Evolutionary conservation across 35 echinoderm and acorn worm species (phyloP).

Genomic region (Patiria miniata): DNA sequence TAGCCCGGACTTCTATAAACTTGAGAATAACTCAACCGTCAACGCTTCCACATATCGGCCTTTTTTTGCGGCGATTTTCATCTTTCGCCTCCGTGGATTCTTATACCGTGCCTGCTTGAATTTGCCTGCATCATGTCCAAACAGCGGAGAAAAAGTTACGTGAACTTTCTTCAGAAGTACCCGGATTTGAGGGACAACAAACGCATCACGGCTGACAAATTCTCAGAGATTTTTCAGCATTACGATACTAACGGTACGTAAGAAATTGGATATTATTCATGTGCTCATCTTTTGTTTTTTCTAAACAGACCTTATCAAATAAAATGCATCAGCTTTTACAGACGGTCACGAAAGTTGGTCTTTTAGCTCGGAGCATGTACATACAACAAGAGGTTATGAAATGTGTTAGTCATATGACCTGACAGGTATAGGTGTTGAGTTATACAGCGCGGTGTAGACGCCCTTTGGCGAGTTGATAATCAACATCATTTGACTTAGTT

Average conservation of each 20-base stretch:
- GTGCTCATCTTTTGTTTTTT: background rate
- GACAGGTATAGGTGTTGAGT: no score
- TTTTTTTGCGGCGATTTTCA: no score
- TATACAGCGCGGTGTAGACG: no score
- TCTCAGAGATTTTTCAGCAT: constrained; percentile 10
- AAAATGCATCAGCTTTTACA: background rate
- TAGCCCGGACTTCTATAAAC: no score
- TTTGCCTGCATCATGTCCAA: background rate
- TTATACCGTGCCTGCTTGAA: no score
- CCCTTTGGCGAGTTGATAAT: no score
- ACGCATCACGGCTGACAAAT: background rate
- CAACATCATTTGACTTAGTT: no score
- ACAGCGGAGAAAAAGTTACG: constrained; percentile 11
- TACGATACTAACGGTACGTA: constrained; percentile 6
- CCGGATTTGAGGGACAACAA: background rate
- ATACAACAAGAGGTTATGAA: background rate
- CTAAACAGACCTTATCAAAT: background rate
- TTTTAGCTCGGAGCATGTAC: background rate
- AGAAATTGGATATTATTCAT: background rate
- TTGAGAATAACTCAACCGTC: no score
- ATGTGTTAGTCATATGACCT: background rate
- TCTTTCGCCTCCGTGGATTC: no score
- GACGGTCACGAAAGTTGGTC: background rate
- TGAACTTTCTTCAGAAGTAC: constrained; percentile 19
- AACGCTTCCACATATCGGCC: no score